Percentiles rank a stretch among this genome's conserved stretches.
These are phyloP conservation scores for Helleia helle DNA, from an alignment of 2,888 invertebrate species.

Conservation along the genomic window DNA sequence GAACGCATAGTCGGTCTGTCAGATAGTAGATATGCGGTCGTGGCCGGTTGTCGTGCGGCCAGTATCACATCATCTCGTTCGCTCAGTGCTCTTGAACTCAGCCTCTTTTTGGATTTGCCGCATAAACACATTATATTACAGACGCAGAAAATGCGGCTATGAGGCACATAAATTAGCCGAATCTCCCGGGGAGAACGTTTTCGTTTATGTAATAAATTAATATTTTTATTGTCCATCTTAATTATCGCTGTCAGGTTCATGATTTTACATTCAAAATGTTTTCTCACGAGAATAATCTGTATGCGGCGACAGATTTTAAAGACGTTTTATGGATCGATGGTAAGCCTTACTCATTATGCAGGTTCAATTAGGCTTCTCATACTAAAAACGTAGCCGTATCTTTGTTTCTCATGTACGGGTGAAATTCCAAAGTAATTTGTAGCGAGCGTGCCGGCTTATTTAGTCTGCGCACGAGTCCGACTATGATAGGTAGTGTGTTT, in stretches of 20 bases:
- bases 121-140: neutral
- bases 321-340: too few species aligned
- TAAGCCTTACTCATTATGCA: constrained; percentile 36
- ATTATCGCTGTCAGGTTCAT: too few species aligned
- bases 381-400: constrained; percentile 37
- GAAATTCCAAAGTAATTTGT: constrained; percentile 44
- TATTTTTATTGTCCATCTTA: too few species aligned
- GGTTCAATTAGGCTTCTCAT: constrained; percentile 39
- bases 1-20: constrained; percentile 16
- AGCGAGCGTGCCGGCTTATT: constrained; percentile 35
- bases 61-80: constrained; percentile 37
- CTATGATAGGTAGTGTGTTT: constrained; percentile 7
- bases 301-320: too few species aligned
- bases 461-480: constrained; percentile 24
- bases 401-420: constrained; percentile 45
- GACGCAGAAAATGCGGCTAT: neutral
- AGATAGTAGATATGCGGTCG: constrained; percentile 27
- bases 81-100: constrained; percentile 9
- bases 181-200: too few species aligned
- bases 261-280: too few species aligned
- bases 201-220: too few species aligned
- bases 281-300: too few species aligned
- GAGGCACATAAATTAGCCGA: neutral
- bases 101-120: constrained; percentile 15
- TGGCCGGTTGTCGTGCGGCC: constrained; percentile 28